Evolutionary conservation across 2,113 vertebrate species (phyloP).

Genomic region (Xiphophorus couchianus): DNA sequence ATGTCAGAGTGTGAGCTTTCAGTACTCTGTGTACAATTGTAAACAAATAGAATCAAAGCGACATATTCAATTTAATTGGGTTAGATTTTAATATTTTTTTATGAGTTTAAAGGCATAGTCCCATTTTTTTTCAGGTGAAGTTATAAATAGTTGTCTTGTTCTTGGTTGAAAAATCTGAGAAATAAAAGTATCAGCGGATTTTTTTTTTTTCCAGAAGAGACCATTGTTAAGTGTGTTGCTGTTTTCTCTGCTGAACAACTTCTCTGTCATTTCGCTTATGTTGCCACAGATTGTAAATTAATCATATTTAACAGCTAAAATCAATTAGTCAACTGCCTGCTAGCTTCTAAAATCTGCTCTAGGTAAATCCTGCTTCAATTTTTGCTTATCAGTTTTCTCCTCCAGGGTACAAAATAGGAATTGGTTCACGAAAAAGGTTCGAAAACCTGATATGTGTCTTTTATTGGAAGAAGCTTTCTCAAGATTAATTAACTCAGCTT

Average conservation of each 20-base stretch:
- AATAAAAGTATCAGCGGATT: not conserved
- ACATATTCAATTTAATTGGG: not conserved
- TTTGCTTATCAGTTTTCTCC: not conserved
- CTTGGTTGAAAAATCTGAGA: not conserved
- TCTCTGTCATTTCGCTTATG: not conserved
- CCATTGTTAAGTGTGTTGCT: not conserved
- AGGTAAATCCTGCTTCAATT: not conserved
- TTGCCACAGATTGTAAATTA: not conserved
- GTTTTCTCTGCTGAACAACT: not conserved
- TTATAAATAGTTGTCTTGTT: too few species aligned
- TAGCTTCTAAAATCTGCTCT: not conserved
- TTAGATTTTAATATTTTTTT: not conserved
- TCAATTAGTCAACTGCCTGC: not conserved
- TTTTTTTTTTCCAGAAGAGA: not conserved
- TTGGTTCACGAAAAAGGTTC: not conserved
- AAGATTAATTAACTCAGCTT: too few species aligned
- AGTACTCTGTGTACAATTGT: slow-evolving; percentile 2
- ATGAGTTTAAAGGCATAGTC: not conserved
- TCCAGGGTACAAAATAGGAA: not conserved
- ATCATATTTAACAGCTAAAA: too few species aligned
- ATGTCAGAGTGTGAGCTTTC: not conserved
- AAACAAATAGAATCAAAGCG: too few species aligned
- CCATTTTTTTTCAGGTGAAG: not conserved
- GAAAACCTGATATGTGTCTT: too few species aligned
- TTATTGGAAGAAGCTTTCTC: too few species aligned